Evolutionary conservation across 2,888 invertebrate genomes (phyloP).

Genomic region (Tetheella fluctuosa): DNA sequence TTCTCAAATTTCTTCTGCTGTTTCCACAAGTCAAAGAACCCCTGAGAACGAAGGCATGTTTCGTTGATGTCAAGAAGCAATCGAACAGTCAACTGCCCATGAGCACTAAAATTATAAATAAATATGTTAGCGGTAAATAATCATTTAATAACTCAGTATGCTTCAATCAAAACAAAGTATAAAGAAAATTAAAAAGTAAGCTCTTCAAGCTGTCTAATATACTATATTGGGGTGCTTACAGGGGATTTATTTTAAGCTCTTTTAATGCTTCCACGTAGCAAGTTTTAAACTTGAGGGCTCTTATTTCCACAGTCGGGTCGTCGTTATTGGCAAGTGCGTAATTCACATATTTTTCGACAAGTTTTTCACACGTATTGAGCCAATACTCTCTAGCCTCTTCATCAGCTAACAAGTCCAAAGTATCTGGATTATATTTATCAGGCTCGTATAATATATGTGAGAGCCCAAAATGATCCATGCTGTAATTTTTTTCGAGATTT

Average conservation of each 20-base stretch:
- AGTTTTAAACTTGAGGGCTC: conserved; percentile 92
- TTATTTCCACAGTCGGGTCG: conserved; percentile 89
- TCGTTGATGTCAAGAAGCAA: conserved; percentile 96
- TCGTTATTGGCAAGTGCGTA: conserved; percentile 92
- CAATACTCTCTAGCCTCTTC: conserved; percentile 95
- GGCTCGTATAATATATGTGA: conserved; percentile 89
- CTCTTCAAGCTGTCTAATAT: background rate
- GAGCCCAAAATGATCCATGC: conserved; percentile 77
- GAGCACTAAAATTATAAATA: conserved; percentile 78
- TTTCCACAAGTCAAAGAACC: conserved; percentile 95
- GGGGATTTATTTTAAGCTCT: conserved; percentile 90
- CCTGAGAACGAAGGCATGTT: conserved; percentile 94
- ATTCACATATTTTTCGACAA: conserved; percentile 92
- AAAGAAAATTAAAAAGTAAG: conserved; percentile 13
- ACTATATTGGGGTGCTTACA: conserved; percentile 83
- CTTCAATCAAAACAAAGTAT: background rate
- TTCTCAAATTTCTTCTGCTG: conserved; percentile 96
- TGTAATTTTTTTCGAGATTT: conserved; percentile 40
- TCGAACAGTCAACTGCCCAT: conserved; percentile 94
- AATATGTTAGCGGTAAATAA: conserved; percentile 1
- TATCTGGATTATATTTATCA: conserved; percentile 94
- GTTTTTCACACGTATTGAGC: conserved; percentile 94
- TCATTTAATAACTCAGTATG: background rate
- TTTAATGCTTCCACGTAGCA: conserved; percentile 92
- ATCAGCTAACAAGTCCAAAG: conserved; percentile 94